A percentile compares a stretch with the other conserved stretches of the same genome.
Evolutionary conservation across 2,888 invertebrate species (phyloP).

Genomic region (Unio pictorum): DNA sequence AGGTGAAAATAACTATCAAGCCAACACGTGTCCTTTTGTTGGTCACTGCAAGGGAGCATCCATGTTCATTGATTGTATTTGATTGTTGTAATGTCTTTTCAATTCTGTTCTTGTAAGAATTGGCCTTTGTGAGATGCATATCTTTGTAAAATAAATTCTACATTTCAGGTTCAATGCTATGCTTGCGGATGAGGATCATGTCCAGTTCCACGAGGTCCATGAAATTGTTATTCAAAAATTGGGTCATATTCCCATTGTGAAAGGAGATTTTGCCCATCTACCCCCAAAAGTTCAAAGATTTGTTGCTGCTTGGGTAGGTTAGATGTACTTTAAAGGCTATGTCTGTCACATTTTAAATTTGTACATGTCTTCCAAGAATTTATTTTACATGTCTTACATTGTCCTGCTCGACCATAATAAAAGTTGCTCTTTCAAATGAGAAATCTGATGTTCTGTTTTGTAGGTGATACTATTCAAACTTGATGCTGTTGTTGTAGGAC

Average conservation of each 20-base stretch:
- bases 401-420: too few relatives aligned
- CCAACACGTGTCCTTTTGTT: too few relatives aligned
- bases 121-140: background rate
- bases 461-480: too few relatives aligned
- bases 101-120: background rate
- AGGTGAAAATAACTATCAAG: too few relatives aligned
- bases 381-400: too few relatives aligned
- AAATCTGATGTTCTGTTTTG: too few relatives aligned
- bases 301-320: constrained; percentile 70
- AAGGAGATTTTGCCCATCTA: constrained; percentile 72
- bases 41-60: too few relatives aligned
- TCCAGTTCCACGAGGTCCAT: constrained; percentile 68
- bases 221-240: constrained; percentile 71
- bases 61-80: too few relatives aligned
- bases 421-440: too few relatives aligned
- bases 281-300: constrained; percentile 71
- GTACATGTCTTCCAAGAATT: too few relatives aligned
- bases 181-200: constrained; percentile 20
- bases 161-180: background rate
- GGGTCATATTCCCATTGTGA: constrained; percentile 72
- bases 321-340: background rate
- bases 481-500: too few relatives aligned
- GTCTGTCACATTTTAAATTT: too few relatives aligned
- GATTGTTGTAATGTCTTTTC: background rate
- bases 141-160: background rate